Conservation (phyloP, 2,797 vertebrate species). For the Cossypha dichroa region DNA sequence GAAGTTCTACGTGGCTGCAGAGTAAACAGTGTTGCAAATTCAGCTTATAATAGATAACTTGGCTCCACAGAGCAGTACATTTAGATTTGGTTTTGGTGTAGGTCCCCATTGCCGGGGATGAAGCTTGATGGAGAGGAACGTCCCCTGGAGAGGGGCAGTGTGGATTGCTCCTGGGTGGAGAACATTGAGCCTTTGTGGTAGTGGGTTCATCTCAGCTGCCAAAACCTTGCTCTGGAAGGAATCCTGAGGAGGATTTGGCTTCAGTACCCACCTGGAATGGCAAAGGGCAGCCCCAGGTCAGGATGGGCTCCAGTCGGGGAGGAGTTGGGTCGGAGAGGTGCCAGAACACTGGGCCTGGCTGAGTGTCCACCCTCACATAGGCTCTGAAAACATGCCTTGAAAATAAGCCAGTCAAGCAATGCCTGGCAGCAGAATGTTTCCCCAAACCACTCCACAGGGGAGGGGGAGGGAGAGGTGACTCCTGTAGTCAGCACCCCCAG, state of each 20-base stretch:
- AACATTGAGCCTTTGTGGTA: neutral
- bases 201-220: neutral
- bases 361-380: neutral
- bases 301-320: neutral
- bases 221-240: neutral
- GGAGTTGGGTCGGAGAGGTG: neutral
- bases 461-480: neutral
- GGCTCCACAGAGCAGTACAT: neutral
- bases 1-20: neutral
- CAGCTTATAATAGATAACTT: fast-evolving
- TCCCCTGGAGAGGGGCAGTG: neutral
- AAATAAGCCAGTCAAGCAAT: neutral
- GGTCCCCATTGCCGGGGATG: fast-evolving
- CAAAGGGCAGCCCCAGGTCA: neutral
- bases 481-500: neutral
- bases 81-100: neutral
- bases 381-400: neutral
- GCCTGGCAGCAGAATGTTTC: neutral
- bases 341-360: neutral
- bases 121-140: neutral
- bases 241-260: neutral
- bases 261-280: fast-evolving
- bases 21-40: neutral
- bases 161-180: fast-evolving
- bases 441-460: neutral